Evolutionary conservation across 1,140 invertebrate species (phyloP).

Genomic region (Eulimnadia texana): DNA sequence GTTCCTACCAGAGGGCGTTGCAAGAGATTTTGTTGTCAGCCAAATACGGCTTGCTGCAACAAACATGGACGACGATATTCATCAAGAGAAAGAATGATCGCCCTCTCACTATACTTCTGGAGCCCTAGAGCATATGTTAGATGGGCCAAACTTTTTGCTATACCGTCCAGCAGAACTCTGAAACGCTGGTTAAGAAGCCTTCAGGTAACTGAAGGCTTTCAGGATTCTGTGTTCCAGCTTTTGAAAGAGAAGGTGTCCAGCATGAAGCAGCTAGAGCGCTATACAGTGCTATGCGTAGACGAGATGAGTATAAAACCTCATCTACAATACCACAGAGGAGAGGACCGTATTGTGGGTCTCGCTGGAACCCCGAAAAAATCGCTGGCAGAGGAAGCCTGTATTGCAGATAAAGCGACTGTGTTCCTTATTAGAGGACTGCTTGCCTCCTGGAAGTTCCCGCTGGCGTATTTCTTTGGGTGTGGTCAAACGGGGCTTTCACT

Average conservation of each 20-base stretch:
- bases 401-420: no score
- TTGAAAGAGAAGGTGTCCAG: not conserved
- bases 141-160: not conserved
- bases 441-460: no score
- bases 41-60: not conserved
- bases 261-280: not conserved
- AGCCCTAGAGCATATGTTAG: not conserved
- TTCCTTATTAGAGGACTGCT: no score
- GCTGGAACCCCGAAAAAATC: no score
- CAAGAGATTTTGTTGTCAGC: not conserved
- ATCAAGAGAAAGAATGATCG: not conserved
- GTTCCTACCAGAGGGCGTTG: not conserved
- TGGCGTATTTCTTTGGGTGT: no score
- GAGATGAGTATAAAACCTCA: not conserved
- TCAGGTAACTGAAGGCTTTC: not conserved
- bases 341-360: no score
- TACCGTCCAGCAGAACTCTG: not conserved
- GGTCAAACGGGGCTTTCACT: no score
- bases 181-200: not conserved
- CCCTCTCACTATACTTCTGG: not conserved
- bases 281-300: not conserved
- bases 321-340: no score
- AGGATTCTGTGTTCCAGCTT: not conserved
- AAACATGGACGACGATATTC: not conserved
- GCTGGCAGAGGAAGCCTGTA: no score